phyloP scores from a whole-genome alignment of 37 sponge, comb jelly and placozoan genomes.

The Haliclona indistincta region DNA sequence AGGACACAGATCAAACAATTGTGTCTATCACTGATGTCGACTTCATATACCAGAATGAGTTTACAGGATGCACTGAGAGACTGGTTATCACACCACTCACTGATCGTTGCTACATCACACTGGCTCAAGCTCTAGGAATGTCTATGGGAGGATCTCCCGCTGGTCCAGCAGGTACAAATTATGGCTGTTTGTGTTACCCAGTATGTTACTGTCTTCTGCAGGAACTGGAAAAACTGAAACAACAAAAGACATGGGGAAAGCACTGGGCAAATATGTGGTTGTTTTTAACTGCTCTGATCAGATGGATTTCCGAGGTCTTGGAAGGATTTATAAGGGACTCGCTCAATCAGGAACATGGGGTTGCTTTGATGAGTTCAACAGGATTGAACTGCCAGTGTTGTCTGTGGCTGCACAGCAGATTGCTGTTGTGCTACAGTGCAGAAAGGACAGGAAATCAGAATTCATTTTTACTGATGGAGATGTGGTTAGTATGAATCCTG shows the following conservation, averaged over 20 bases:
- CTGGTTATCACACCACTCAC: constrained; percentile 99
- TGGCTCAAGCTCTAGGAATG: constrained; percentile 98
- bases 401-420: constrained; percentile 99
- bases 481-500: constrained; percentile 85
- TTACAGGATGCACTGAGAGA: constrained; percentile 97
- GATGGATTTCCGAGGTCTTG: constrained; percentile 99
- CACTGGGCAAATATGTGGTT: constrained; percentile 98
- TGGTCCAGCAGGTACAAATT: constrained; percentile 83
- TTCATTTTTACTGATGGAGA: constrained; percentile 99
- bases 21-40: constrained; percentile 97
- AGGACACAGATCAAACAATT: constrained; percentile 76
- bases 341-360: constrained; percentile 99
- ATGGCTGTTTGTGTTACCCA: background rate
- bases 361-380: constrained; percentile 99
- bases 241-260: constrained; percentile 96
- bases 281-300: constrained; percentile 99
- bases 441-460: constrained; percentile 94
- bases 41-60: constrained; percentile 98
- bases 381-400: constrained; percentile 97
- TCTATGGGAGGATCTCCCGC: constrained; percentile 96
- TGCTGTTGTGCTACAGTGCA: constrained; percentile 87
- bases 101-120: constrained; percentile 98
- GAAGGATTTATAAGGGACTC: constrained; percentile 99
- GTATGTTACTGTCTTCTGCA: background rate
- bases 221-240: constrained; percentile 92